These are phyloP conservation scores for Pachyuromys duprasi DNA, from an alignment of 2,797 vertebrate genomes.

Conservation along the genomic window DNA sequence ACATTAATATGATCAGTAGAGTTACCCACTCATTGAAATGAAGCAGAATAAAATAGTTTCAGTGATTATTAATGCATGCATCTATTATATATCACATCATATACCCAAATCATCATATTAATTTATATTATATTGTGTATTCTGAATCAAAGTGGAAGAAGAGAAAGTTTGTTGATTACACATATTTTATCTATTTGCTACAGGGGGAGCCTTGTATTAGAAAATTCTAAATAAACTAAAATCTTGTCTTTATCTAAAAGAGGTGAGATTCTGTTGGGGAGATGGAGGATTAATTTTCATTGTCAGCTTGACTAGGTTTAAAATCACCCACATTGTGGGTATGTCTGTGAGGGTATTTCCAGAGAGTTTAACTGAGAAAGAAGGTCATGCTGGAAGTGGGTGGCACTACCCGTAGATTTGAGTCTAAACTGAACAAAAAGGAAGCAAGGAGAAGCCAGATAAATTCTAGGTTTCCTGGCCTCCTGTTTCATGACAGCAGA, in stretches of 20 bases:
- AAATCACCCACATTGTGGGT: not conserved
- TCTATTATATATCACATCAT: not conserved
- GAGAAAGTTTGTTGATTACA: not conserved
- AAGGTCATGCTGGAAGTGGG: not conserved
- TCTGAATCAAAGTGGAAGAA: not conserved
- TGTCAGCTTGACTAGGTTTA: not conserved
- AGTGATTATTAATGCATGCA: not conserved
- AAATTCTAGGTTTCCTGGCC: not conserved
- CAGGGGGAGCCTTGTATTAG: not conserved
- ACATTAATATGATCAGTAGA: not conserved
- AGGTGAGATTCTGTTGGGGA: not conserved
- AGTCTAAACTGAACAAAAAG: not conserved
- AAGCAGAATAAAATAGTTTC: not conserved
- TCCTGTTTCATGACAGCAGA: not conserved
- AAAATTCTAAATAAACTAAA: constrained; percentile 21
- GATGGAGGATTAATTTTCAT: not conserved
- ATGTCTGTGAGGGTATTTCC: not conserved
- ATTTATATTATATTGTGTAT: not conserved
- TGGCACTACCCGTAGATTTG: not conserved
- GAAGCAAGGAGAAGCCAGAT: not conserved
- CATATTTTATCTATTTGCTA: not conserved
- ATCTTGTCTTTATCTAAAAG: not conserved
- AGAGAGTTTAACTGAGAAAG: not conserved
- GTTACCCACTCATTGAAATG: not conserved
- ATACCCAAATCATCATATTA: not conserved